phyloP scores from a whole-genome alignment of 2,888 invertebrate species.

The Allacma fusca region DNA sequence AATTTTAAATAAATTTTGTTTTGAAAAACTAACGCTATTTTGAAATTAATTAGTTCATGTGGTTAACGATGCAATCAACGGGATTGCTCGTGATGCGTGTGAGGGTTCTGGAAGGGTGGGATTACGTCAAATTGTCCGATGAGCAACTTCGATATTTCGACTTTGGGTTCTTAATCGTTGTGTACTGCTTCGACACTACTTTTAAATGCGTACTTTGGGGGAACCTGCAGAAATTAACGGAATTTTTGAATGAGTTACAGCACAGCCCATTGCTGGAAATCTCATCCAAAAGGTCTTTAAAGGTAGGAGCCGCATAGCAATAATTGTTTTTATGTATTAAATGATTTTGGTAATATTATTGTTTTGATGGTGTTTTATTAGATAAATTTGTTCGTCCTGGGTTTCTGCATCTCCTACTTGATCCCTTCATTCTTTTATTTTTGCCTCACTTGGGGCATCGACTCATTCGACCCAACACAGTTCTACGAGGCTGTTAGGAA shows the following conservation, averaged over 20 bases:
- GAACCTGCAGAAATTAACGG: too few relatives aligned
- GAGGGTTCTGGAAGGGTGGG: conserved; percentile 14
- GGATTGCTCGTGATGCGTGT: conserved; percentile 28
- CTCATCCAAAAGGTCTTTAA: not conserved
- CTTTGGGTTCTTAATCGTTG: conserved; percentile 32
- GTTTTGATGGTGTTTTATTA: too few relatives aligned
- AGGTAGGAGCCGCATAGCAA: not conserved
- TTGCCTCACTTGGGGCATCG: conserved; percentile 34
- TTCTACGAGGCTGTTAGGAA: conserved; percentile 25
- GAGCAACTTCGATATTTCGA: conserved; percentile 27
- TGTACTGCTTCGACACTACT: conserved; percentile 25
- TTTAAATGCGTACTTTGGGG: too few relatives aligned
- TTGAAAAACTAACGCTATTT: not conserved
- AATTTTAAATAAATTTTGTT: not conserved
- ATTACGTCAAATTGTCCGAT: not conserved
- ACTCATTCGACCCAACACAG: not conserved
- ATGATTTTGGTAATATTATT: not conserved
- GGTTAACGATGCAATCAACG: conserved; percentile 2
- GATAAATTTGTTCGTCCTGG: not conserved
- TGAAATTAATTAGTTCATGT: not conserved
- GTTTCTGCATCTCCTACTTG: conserved; percentile 19
- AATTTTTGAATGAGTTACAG: too few relatives aligned
- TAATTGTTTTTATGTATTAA: not conserved
- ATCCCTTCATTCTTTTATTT: conserved; percentile 35
- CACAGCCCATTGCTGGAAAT: not conserved